phyloP scores from a whole-genome alignment of 2,797 vertebrate species.

The Pangasius larnaudii region DNA sequence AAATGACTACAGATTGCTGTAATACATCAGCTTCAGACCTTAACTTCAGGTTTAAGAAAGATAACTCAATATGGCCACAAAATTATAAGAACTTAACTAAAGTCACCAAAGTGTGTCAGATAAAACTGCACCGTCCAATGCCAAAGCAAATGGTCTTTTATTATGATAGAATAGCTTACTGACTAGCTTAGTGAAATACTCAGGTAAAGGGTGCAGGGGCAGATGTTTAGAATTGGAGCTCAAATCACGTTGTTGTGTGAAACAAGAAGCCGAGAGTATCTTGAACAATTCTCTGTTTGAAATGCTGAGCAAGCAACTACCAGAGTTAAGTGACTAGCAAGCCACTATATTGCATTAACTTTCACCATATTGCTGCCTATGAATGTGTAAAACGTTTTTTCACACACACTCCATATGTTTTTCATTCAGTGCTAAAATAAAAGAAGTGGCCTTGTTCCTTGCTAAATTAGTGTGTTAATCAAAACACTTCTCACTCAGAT shows the following conservation, averaged over 20 bases:
- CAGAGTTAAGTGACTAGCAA: not conserved
- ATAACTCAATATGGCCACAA: not conserved
- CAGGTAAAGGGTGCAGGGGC: not conserved
- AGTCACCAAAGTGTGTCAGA: not conserved
- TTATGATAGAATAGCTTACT: not conserved
- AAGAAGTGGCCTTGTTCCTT: no score
- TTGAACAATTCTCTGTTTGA: constrained; percentile 5
- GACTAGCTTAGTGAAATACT: not conserved
- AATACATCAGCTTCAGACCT: not conserved
- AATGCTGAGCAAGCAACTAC: constrained; percentile 1
- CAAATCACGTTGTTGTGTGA: not conserved
- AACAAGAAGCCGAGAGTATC: not conserved
- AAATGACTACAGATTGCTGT: not conserved
- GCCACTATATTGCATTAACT: not conserved
- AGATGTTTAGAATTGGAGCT: not conserved
- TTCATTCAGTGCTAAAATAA: not conserved
- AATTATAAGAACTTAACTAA: not conserved
- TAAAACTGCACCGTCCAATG: not conserved
- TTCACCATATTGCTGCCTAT: not conserved
- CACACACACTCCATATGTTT: not conserved
- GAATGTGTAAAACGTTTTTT: not conserved
- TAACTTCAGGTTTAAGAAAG: not conserved
- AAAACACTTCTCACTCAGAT: not conserved
- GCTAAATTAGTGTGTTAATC: no score
- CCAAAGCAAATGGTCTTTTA: not conserved